phyloP scores from a whole-genome alignment of 2,113 vertebrate species.

The Varanus salvator region DNA sequence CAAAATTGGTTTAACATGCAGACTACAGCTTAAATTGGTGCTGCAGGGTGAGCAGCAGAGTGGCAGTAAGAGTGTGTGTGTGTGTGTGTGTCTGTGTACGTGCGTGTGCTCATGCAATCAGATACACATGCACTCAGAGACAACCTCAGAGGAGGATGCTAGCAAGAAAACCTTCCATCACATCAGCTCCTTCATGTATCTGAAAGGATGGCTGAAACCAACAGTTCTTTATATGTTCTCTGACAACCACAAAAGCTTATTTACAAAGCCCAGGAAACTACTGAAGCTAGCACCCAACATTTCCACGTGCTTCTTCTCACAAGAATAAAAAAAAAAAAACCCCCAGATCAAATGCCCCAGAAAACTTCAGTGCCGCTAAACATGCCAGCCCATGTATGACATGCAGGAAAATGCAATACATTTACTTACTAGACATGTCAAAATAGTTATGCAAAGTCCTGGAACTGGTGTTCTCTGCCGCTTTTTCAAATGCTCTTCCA shows the following conservation, averaged over 20 bases:
- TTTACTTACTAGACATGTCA: conserved; percentile 89
- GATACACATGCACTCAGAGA: background rate
- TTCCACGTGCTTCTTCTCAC: background rate
- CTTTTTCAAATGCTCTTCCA: conserved; percentile 96
- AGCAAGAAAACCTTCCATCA: no score
- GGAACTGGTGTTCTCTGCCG: conserved; percentile 92
- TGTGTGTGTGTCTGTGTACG: no score
- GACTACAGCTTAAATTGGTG: background rate
- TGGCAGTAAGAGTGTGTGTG: no score
- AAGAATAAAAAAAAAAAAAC: background rate
- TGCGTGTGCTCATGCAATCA: no score
- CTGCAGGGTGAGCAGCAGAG: background rate
- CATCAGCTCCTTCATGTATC: no score
- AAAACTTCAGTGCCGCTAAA: background rate
- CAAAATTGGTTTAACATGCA: background rate
- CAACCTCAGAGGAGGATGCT: no score
- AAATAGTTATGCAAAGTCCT: conserved; percentile 93
- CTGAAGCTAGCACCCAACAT: background rate
- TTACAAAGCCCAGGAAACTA: background rate
- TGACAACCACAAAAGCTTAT: background rate
- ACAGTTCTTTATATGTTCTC: background rate
- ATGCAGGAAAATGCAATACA: background rate
- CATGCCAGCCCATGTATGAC: conserved; percentile 17
- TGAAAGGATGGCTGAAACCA: no score
- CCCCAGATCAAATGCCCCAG: background rate